Evolutionary conservation across 2,888 invertebrate genomes (phyloP).

Genomic region (Amphipoea lucens): DNA sequence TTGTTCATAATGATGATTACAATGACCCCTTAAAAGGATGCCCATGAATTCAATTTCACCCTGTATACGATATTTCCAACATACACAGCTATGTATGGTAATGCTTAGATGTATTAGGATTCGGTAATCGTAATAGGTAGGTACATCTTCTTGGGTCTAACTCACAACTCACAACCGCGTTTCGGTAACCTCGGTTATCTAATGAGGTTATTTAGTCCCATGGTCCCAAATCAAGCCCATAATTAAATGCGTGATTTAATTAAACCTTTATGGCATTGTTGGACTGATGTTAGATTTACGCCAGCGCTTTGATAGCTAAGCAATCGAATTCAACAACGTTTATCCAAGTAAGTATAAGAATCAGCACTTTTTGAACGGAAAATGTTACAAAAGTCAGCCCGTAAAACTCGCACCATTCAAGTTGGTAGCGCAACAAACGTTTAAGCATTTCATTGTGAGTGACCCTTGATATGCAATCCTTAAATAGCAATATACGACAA

Average conservation of each 20-base stretch:
- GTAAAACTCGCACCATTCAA: background rate
- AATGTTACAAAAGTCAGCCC: background rate
- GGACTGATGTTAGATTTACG: background rate
- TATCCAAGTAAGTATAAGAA: too few relatives aligned
- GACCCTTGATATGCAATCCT: background rate
- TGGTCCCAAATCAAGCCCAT: background rate
- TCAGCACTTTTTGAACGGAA: background rate
- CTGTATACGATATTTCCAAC: too few relatives aligned
- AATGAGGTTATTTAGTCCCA: background rate
- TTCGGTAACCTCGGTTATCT: background rate
- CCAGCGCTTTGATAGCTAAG: background rate
- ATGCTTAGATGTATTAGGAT: too few relatives aligned
- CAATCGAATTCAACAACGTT: background rate
- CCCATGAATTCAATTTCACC: too few relatives aligned
- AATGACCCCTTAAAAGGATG: too few relatives aligned
- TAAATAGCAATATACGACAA: too few relatives aligned
- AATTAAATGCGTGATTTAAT: background rate
- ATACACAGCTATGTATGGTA: too few relatives aligned
- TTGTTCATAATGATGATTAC: too few relatives aligned
- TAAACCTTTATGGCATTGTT: too few relatives aligned
- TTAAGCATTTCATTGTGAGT: background rate
- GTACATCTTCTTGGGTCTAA: too few relatives aligned
- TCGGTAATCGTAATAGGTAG: too few relatives aligned
- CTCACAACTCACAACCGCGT: background rate
- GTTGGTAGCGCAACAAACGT: background rate